Conservation (phyloP, 30 jellyfish, hydroid and myxozoan genomes). For the Turritopsis dohrnii region DNA sequence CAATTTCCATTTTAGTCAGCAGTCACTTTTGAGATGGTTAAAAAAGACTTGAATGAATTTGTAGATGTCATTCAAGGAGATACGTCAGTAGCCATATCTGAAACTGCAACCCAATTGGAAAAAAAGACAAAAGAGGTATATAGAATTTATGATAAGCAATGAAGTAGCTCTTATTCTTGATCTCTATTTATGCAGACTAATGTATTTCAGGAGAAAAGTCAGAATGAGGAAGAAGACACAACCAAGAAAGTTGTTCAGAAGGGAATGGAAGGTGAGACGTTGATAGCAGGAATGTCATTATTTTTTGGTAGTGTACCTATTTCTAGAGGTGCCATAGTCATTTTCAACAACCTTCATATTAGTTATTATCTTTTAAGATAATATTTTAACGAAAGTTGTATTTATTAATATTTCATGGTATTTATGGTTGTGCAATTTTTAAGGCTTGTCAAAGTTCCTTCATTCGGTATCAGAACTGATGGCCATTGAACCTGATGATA, state of each 20-base stretch:
- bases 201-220: background rate
- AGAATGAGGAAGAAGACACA: background rate
- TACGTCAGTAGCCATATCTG: constrained; percentile 70
- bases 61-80: constrained; percentile 77
- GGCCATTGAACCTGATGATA: constrained; percentile 38
- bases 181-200: background rate
- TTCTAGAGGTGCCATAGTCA: too few relatives aligned
- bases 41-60: constrained; percentile 78
- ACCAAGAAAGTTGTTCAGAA: constrained; percentile 1
- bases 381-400: too few relatives aligned
- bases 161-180: background rate
- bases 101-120: constrained; percentile 71
- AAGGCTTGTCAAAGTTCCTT: constrained; percentile 34
- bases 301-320: too few relatives aligned
- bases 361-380: too few relatives aligned
- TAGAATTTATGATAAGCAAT: background rate
- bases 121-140: constrained; percentile 25
- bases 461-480: constrained; percentile 37
- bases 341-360: too few relatives aligned
- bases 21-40: constrained; percentile 69
- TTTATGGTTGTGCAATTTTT: background rate
- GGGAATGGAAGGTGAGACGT: constrained; percentile 16
- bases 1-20: constrained; percentile 41
- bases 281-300: too few relatives aligned
- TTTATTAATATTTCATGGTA: too few relatives aligned